Evolutionary conservation across 2,888 invertebrate species (phyloP), one percentile per base, ranked within the genome.

Genomic region (Mythimna vitellina): DNA sequence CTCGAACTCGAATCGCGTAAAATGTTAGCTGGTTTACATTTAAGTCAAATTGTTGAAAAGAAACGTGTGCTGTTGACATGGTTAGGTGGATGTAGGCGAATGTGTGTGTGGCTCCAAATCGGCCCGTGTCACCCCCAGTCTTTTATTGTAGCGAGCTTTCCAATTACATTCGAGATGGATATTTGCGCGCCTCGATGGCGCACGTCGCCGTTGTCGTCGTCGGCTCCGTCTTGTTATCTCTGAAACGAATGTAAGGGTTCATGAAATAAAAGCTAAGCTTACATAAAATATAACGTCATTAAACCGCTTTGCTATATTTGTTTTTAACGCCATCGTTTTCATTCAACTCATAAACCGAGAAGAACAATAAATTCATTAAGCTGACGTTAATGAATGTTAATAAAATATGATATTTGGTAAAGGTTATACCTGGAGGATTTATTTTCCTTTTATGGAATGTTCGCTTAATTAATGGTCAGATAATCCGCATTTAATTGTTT

Each of bases 141-240:
- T 90, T 91, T 92, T 92, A 92, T 92, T 92, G 91, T 91, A 89
- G 89, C 91, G 88, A 91, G 91, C 90, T 92, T 93, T 92, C 91
- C 93, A 93, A 93, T 93, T 93, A 93, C 92, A 90, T 88, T 85
- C 89, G 89, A 89, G 90, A 92, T 89, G 91, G 90, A 90, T 91
- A 92, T 92, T 90, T 89, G 88, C 84, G 83, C 78, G 85, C 75
- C 86, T 78, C 81, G 87, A 81, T 86, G 83, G 79, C 82, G 67
- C 77, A 76, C 72, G 76, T 85, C 77, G 56, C 25, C 65, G 74
- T 80, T 73, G 46, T 12, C 62, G 64, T 64, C 68, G 56, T 63
- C 73, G 71, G 46, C 83, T 82, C 76, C 74, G 82, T 86, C 86
- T 89, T 89, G 89, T 90, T 91, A 92, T 91, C 88, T 86, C 80